Conservation (phyloP, 2,113 vertebrate species). For the Corythoichthys intestinalis region DNA sequence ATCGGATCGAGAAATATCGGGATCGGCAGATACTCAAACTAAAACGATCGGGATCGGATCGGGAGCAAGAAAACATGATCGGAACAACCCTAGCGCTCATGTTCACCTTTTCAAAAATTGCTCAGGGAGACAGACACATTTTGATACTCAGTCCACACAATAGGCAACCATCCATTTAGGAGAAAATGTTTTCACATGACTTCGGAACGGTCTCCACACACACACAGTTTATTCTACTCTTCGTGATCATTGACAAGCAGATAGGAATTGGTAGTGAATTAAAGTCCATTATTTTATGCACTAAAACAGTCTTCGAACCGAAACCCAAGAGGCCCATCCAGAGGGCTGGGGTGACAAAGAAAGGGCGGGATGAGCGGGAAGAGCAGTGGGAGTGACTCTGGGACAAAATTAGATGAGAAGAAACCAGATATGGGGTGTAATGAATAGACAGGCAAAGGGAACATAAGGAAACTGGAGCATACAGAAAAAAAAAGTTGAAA, state of each 20-base stretch:
- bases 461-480: slow-evolving; percentile 15
- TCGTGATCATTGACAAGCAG: slow-evolving; percentile 47
- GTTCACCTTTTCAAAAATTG: too few relatives aligned
- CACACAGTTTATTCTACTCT: slow-evolving; percentile 31
- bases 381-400: slow-evolving; percentile 21
- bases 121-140: too few relatives aligned
- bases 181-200: too few relatives aligned
- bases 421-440: slow-evolving; percentile 27
- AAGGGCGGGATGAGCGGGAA: slow-evolving; percentile 4
- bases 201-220: neutral
- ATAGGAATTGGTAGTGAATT: slow-evolving; percentile 59
- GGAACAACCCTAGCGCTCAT: too few relatives aligned
- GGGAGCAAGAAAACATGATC: too few relatives aligned
- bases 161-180: too few relatives aligned
- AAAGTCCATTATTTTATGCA: slow-evolving; percentile 56
- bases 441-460: slow-evolving; percentile 1
- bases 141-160: too few relatives aligned
- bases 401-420: slow-evolving; percentile 25
- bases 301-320: slow-evolving; percentile 48
- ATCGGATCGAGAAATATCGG: too few relatives aligned
- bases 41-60: too few relatives aligned
- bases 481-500: slow-evolving; percentile 3
- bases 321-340: slow-evolving; percentile 49
- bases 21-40: too few relatives aligned
- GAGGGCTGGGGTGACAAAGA: slow-evolving; percentile 20